Percentiles rank a stretch among this genome's conserved stretches.
Evolutionary conservation across 2,888 invertebrate species (phyloP).

Genomic region (Apamea monoglypha): DNA sequence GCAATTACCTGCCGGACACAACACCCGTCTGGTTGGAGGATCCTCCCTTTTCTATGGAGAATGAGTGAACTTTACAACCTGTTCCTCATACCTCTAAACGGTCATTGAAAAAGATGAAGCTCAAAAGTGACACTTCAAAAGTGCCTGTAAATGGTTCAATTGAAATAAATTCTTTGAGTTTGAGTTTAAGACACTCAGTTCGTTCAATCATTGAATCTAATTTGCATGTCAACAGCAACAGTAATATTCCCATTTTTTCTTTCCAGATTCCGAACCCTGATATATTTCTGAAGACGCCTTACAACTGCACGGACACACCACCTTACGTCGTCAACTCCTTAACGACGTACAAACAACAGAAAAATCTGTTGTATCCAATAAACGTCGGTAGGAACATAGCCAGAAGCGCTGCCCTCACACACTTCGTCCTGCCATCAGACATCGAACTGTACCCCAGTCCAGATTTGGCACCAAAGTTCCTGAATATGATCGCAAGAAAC

Average conservation of each 20-base stretch:
- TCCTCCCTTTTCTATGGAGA: too few species aligned
- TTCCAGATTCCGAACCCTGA: conserved; percentile 92
- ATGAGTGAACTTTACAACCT: too few species aligned
- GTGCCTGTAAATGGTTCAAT: not conserved
- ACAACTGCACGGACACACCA: conserved; percentile 93
- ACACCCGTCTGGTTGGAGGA: too few species aligned
- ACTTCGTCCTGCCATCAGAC: conserved; percentile 96
- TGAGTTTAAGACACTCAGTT: not conserved
- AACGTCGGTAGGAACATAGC: conserved; percentile 98
- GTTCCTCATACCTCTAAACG: too few species aligned
- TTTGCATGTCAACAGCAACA: not conserved
- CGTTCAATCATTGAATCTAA: not conserved
- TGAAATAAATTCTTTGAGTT: not conserved
- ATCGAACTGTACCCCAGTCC: conserved; percentile 97
- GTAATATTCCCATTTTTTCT: conserved; percentile 14
- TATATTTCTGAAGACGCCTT: conserved; percentile 91
- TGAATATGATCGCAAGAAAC: conserved; percentile 95
- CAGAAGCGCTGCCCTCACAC: conserved; percentile 94
- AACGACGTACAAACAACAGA: conserved; percentile 94
- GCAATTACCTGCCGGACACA: too few species aligned
- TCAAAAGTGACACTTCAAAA: not conserved
- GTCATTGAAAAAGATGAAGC: too few species aligned
- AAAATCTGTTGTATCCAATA: conserved; percentile 96
- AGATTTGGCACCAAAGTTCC: conserved; percentile 94
- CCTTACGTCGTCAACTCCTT: conserved; percentile 92